Evolutionary conservation across 2,113 vertebrate genomes (phyloP).

Genomic region (Corythaixoides concolor): DNA sequence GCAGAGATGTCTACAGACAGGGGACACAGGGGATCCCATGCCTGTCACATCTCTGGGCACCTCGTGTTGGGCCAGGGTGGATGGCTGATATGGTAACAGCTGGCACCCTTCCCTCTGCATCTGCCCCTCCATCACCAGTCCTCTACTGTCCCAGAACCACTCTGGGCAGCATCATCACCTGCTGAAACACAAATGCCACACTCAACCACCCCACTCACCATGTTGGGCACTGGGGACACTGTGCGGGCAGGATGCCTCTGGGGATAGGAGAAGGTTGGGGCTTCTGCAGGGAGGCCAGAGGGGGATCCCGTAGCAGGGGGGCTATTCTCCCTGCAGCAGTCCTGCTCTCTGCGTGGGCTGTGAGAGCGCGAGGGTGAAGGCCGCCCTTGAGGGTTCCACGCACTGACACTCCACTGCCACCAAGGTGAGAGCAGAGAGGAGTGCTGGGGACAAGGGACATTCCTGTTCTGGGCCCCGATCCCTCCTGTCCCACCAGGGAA

Average conservation of each 20-base stretch:
- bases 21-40: background rate
- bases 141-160: background rate
- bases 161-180: background rate
- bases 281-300: background rate
- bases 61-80: background rate
- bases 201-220: rapidly evolving
- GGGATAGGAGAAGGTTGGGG: background rate
- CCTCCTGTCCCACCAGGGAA: background rate
- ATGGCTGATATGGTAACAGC: background rate
- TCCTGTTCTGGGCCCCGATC: background rate
- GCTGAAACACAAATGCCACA: rapidly evolving
- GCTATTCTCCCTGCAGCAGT: background rate
- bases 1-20: background rate
- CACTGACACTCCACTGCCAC: background rate
- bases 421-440: background rate
- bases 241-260: background rate
- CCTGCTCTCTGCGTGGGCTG: background rate
- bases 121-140: background rate
- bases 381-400: background rate
- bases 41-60: background rate
- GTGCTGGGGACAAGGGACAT: background rate
- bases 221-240: background rate
- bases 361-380: background rate
- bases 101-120: background rate
- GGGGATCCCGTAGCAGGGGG: background rate